Base-by-base conservation (phyloP, 2,888 invertebrate species). In the Phlogophora meticulosa region DNA sequence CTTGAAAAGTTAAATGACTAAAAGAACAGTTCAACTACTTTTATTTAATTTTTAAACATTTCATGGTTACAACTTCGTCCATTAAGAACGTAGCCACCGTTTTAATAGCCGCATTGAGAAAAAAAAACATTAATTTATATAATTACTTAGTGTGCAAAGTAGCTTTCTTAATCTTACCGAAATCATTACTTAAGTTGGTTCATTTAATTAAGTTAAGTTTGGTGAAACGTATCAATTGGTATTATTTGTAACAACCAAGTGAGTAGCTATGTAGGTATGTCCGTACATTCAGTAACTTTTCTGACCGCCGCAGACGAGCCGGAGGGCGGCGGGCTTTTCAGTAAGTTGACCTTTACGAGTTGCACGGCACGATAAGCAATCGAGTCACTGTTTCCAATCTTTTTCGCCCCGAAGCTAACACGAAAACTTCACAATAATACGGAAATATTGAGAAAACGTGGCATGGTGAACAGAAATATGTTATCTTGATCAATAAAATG, bases 321-420 rank as follows among this genome's bases (percentile, higher is more conserved):
- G 45, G 32, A 55, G 46, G 2, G 32, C 58, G 46, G 2, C 28
- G 5, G 17, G n/a, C 51, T 56, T 67, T 66, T 38, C 40, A 55
- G 36, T 22, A 24, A 56, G 59, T 48, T 66, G 43, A 62, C 55
- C 58, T 76, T 72, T 66, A 66, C 45, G 59, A 64, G 43, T 52
- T 57, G 51, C 28, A 28, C 56, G 65, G 36, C 56, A 46, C 36
- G 52, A 56, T 62, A 66, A 58, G 55, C 60, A 60, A 73, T 57
- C 42, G 28, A 67, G 45, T 57, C 45, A 49, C n/a, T 42, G 46
- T 65, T 65, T 72, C 51, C 48, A 72, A 72, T 57, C 20, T 60
- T 62, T 66, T 60, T 67, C 40, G 24, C 51, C 28, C 55, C 46
- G 15, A 60, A 62, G 17, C 38, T n/a, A 51, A 24, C 36, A 22